A percentile compares a stretch with the other conserved stretches of the same genome.
These are phyloP conservation scores for Trissonchulus sp. DNA, from an alignment of 2,888 invertebrate species.

Conservation along the genomic window DNA sequence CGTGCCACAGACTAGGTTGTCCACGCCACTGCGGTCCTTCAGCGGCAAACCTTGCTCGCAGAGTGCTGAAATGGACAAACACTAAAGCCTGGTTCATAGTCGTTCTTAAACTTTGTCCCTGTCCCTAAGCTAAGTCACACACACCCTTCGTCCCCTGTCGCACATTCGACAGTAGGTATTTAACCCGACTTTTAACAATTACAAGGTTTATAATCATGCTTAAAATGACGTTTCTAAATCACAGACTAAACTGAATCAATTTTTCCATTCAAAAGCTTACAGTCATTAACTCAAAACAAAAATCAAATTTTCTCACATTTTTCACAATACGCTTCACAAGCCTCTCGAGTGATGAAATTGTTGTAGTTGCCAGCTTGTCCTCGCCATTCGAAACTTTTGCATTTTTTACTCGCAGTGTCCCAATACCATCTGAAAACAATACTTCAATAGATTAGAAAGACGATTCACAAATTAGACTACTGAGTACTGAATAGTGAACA, in stretches of 20 bases:
- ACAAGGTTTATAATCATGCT: too few relatives aligned
- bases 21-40: conserved; percentile 49
- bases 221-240: too few relatives aligned
- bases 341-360: conserved; percentile 48
- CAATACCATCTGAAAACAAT: conserved; percentile 14
- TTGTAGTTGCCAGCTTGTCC: conserved; percentile 44
- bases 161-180: too few relatives aligned
- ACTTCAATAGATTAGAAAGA: background rate
- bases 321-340: conserved; percentile 48
- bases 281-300: too few relatives aligned
- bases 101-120: too few relatives aligned
- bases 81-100: background rate
- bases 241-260: too few relatives aligned
- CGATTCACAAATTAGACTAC: too few relatives aligned
- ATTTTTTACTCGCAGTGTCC: background rate
- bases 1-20: conserved; percentile 49
- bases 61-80: conserved; percentile 39
- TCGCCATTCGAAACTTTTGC: background rate
- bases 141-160: too few relatives aligned
- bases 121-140: too few relatives aligned
- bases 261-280: too few relatives aligned
- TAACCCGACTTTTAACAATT: too few relatives aligned
- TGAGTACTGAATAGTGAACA: too few relatives aligned
- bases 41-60: conserved; percentile 50
- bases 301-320: background rate